Conservation (phyloP, 2,797 vertebrate genomes). For the Lepidocolaptes lacrymiger region DNA sequence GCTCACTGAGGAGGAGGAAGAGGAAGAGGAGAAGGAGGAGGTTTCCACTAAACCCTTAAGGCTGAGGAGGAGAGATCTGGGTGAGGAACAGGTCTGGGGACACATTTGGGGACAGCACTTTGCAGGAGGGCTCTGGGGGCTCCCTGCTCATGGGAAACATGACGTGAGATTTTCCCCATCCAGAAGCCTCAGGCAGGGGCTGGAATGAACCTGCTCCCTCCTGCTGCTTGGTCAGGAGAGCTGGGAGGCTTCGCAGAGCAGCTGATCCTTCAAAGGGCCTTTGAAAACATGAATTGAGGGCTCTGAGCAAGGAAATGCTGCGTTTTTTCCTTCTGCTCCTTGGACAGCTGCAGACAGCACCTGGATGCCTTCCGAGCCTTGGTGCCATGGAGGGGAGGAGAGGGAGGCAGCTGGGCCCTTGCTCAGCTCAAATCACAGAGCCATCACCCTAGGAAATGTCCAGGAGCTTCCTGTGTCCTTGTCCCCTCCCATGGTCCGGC, state of each 20-base stretch:
- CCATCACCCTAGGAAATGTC: background rate
- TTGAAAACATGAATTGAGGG: conserved; percentile 63
- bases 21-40: background rate
- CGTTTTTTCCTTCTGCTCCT: conserved; percentile 44
- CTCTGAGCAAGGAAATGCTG: conserved; percentile 24
- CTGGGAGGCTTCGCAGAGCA: background rate
- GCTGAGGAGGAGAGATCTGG: background rate
- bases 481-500: rapidly evolving
- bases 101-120: background rate
- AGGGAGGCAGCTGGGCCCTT: background rate
- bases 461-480: background rate
- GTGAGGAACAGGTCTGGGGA: background rate
- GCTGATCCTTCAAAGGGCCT: conserved; percentile 24
- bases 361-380: background rate
- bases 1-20: background rate
- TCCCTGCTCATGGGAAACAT: background rate
- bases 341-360: conserved; percentile 7
- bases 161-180: background rate
- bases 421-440: background rate
- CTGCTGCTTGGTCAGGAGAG: conserved; percentile 47
- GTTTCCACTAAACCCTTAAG: background rate
- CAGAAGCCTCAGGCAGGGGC: conserved; percentile 6
- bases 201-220: conserved; percentile 24
- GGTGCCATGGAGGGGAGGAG: background rate
- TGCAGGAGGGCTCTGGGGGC: background rate